Evolutionary conservation across 1,140 invertebrate species (phyloP), one percentile per base, ranked within the genome.

Genomic region (Daktulosphaira vitifoliae): DNA sequence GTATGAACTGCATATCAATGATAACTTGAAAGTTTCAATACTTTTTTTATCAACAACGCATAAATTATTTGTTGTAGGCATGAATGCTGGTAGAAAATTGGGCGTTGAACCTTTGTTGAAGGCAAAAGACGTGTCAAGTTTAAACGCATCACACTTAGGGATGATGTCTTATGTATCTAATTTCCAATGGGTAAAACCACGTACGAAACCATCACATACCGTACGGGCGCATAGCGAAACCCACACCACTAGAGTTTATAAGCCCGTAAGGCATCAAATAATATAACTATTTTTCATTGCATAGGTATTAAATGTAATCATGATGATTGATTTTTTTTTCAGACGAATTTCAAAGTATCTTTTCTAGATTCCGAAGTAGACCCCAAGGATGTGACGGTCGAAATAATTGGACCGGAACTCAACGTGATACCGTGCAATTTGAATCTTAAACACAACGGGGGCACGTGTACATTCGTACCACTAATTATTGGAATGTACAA

Each of bases 151-250:
- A 73, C 92, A 96, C 80, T 80, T 97, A 68, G 93, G 91, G 6
- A 89, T 96, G 67, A 96, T 96, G 94, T 89, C 92, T 3, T 96
- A 96, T 76, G 88, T 88, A 3, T 88, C 91, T 0, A 82, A 88
- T 73, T 92, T 90, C 76, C 88, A 91, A 69, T 90, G 90, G 83
- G 81, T 93, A 16, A 85, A 87, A 48, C 88, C 90, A 67, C 78
- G 89, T 50, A 84, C 86, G 13, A 85, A 87, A 42, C 80, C 91
- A 0, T 85, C 87, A 51, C 86, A 92, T 70, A 80, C 89, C 73
- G 80, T 91, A 59, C 79, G 82, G 66, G 83, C 90, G 2, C 80
- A 83, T 65, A 78, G 88, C 66, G 87, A 90, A 67, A 85, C 84
- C 39, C 89, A 87, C 64, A 89, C 86, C 42, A 88, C 87, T 22